Evolutionary conservation across 2,888 invertebrate genomes (phyloP).

Genomic region (Tipula lateralis): DNA sequence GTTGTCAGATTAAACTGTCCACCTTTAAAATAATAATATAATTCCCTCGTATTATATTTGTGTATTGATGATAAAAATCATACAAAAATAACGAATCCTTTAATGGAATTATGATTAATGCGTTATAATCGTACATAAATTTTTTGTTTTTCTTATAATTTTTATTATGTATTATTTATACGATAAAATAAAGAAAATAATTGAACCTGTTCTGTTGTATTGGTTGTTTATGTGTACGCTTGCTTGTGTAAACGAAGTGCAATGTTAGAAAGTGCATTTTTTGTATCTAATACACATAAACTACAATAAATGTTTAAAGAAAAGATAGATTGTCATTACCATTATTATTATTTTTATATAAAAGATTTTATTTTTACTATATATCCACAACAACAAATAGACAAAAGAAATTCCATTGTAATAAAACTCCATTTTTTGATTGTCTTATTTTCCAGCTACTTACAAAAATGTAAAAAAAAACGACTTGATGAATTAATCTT

Average conservation of each 20-base stretch:
- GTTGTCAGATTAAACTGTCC: conserved; percentile 24
- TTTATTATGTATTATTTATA: neutral
- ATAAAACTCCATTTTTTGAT: neutral
- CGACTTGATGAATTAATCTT: conserved; percentile 5
- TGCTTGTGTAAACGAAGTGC: neutral
- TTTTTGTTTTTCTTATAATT: neutral
- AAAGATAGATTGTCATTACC: neutral
- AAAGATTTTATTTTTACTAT: neutral
- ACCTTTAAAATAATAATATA: neutral
- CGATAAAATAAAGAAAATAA: neutral
- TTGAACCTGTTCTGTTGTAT: neutral
- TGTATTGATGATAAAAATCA: neutral
- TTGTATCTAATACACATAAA: neutral
- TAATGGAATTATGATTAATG: conserved; percentile 15
- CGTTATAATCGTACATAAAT: neutral
- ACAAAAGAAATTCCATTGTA: conserved; percentile 12
- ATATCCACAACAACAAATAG: neutral
- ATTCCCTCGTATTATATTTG: neutral
- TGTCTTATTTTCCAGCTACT: neutral
- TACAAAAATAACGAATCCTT: neutral
- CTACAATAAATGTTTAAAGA: neutral
- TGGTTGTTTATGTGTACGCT: neutral
- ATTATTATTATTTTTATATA: neutral
- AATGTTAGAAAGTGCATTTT: neutral
- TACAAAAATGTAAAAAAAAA: neutral